A percentile compares a stretch with the other conserved stretches of the same genome.
Evolutionary conservation across 2,888 invertebrate species (phyloP).

Genomic region (Scrobipalpa atriplicella): DNA sequence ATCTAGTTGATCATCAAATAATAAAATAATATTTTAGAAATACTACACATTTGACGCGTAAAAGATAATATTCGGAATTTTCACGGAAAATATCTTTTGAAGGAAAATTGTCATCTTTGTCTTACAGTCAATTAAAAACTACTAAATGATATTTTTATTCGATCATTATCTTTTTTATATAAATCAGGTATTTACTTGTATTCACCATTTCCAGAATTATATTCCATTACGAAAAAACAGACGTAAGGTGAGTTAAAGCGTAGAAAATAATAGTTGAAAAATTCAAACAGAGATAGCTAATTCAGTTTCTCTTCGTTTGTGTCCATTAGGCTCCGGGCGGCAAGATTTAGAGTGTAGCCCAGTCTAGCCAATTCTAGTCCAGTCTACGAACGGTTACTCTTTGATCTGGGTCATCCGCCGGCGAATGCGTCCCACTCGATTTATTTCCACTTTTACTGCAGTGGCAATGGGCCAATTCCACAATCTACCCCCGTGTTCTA

Average conservation of each 20-base stretch:
- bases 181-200: too few relatives aligned
- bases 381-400: conserved; percentile 47
- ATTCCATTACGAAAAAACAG: not conserved
- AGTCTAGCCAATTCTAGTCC: conserved; percentile 29
- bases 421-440: conserved; percentile 71
- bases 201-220: too few relatives aligned
- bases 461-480: conserved; percentile 77
- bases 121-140: too few relatives aligned
- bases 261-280: not conserved
- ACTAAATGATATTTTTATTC: too few relatives aligned
- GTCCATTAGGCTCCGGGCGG: conserved; percentile 7
- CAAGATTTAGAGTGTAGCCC: conserved; percentile 18
- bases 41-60: too few relatives aligned
- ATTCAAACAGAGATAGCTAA: not conserved
- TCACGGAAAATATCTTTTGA: too few relatives aligned
- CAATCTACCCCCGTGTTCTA: conserved; percentile 69
- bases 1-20: too few relatives aligned
- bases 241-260: not conserved
- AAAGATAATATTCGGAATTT: too few relatives aligned
- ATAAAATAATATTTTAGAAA: too few relatives aligned
- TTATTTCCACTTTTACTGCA: conserved; percentile 80
- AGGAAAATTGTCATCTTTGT: too few relatives aligned
- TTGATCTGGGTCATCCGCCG: conserved; percentile 71
- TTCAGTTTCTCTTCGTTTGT: conserved; percentile 11
- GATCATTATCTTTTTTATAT: too few relatives aligned